phyloP scores from a whole-genome alignment of 2,888 invertebrate genomes.

The Bibio marci region DNA sequence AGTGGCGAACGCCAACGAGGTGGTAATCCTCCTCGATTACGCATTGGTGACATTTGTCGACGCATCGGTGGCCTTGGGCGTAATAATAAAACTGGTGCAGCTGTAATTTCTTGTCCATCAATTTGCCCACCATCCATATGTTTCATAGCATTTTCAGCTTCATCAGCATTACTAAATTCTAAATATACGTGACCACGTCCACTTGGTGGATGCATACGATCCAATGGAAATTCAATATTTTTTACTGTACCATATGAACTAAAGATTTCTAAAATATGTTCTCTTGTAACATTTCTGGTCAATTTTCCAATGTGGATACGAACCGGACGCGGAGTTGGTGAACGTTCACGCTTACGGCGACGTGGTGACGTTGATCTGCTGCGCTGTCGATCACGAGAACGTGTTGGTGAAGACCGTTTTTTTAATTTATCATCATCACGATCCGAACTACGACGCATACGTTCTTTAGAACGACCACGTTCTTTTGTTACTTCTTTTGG shows the following conservation, averaged over 20 bases:
- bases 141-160: constrained; percentile 97
- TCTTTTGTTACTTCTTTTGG: constrained; percentile 32
- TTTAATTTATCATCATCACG: constrained; percentile 1
- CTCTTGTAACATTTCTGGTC: constrained; percentile 81
- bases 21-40: constrained; percentile 17
- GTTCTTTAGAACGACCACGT: constrained; percentile 30
- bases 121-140: constrained; percentile 99
- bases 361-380: constrained; percentile 42
- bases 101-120: constrained; percentile 90
- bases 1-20: constrained; percentile 28
- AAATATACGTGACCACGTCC: constrained; percentile 92
- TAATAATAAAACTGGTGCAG: constrained; percentile 78
- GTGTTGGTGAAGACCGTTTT: too few species aligned
- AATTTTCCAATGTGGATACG: constrained; percentile 88
- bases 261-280: constrained; percentile 83
- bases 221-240: constrained; percentile 74
- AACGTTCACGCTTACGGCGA: constrained; percentile 57
- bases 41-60: constrained; percentile 19
- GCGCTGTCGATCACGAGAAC: constrained; percentile 16
- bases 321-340: constrained; percentile 78
- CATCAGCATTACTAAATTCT: constrained; percentile 83
- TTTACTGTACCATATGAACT: constrained; percentile 49
- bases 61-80: constrained; percentile 30
- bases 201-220: constrained; percentile 72
- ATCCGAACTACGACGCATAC: constrained; percentile 15